These are phyloP conservation scores for Antedon mediterranea DNA, from an alignment of 53 echinoderm and acorn worm species.

Conservation along the genomic window DNA sequence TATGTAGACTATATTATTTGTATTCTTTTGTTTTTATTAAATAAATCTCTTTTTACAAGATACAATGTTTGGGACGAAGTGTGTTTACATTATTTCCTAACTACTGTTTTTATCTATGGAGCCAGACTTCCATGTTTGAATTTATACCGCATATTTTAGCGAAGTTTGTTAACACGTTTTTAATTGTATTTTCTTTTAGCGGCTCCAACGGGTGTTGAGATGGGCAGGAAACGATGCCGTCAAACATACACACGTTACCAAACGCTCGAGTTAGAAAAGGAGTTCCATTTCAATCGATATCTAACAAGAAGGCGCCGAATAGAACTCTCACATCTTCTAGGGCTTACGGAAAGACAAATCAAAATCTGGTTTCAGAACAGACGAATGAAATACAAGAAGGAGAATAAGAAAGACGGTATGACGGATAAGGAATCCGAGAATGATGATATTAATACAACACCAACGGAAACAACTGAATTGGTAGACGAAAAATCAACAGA, in stretches of 20 bases:
- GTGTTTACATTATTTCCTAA: too few species aligned
- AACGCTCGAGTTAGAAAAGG: constrained; percentile 91
- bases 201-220: constrained; percentile 24
- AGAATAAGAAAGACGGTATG: constrained; percentile 32
- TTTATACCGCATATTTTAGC: not conserved
- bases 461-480: not conserved
- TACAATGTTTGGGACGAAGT: too few species aligned
- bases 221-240: constrained; percentile 62
- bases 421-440: constrained; percentile 18
- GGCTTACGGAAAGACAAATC: constrained; percentile 89
- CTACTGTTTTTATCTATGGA: not conserved
- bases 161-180: not conserved
- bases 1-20: too few species aligned
- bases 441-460: constrained; percentile 2
- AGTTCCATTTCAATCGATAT: constrained; percentile 93
- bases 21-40: too few species aligned
- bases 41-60: too few species aligned
- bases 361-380: constrained; percentile 99
- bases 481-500: not conserved
- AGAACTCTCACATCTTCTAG: constrained; percentile 80
- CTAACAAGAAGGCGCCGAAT: constrained; percentile 80
- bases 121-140: not conserved
- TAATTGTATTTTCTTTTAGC: constrained; percentile 7
- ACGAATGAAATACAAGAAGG: constrained; percentile 51
- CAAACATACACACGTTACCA: constrained; percentile 98